These are phyloP conservation scores for Panulirus ornatus DNA, from an alignment of 1,140 invertebrate genomes.

Conservation along the genomic window DNA sequence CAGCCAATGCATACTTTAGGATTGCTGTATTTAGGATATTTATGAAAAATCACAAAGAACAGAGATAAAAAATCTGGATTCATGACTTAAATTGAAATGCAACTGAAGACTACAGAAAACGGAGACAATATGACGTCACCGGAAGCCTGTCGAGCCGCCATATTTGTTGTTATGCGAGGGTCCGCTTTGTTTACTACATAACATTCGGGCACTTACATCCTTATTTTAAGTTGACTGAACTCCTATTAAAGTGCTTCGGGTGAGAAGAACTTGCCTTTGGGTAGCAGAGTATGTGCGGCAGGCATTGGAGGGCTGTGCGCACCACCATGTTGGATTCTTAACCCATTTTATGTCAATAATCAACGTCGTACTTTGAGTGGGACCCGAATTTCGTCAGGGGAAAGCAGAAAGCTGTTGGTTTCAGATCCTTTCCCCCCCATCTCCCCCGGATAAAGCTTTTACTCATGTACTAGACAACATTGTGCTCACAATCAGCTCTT, in stretches of 20 bases:
- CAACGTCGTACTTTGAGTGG: no score
- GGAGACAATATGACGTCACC: not conserved
- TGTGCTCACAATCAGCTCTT: not conserved
- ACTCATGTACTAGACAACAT: not conserved
- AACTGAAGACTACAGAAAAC: not conserved
- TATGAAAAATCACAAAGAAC: no score
- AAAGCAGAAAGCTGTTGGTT: not conserved
- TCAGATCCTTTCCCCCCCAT: not conserved
- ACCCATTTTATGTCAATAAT: not conserved
- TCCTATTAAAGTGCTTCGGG: not conserved
- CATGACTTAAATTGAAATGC: no score
- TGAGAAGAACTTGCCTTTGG: not conserved
- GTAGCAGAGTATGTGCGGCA: not conserved
- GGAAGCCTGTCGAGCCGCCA: constrained; percentile 18
- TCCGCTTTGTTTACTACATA: constrained; percentile 30
- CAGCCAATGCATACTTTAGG: no score
- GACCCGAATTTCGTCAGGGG: not conserved
- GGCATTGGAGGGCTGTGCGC: not conserved
- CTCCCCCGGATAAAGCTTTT: not conserved
- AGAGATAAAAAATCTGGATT: no score
- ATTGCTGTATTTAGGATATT: no score
- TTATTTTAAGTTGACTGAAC: not conserved
- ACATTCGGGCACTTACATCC: not conserved
- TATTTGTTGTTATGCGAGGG: constrained; percentile 37
- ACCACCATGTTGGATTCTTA: not conserved